These are phyloP conservation scores for Steinernema feltiae DNA, from an alignment of 1,140 invertebrate species.

Conservation along the genomic window DNA sequence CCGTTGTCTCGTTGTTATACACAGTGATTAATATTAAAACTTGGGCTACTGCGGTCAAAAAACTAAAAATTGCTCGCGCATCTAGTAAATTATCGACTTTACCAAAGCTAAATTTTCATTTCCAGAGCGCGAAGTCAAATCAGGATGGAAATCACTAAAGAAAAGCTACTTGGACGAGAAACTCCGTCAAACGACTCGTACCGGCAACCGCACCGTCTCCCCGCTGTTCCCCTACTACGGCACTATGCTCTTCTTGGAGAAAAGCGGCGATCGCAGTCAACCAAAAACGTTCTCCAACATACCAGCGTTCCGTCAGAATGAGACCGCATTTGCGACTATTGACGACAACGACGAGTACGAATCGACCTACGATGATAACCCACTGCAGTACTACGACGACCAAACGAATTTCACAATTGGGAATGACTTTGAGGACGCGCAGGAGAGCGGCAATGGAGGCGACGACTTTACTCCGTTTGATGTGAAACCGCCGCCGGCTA, in stretches of 20 bases:
- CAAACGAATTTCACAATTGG: too few relatives aligned
- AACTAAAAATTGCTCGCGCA: too few relatives aligned
- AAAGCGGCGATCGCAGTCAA: neutral
- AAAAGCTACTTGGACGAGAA: constrained; percentile 2
- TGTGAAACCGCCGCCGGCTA: neutral
- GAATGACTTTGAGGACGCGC: too few relatives aligned
- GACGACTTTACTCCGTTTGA: neutral
- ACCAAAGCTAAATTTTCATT: neutral
- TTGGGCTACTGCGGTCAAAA: too few relatives aligned
- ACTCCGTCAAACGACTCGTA: neutral
- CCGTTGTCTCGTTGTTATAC: too few relatives aligned
- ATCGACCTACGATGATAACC: too few relatives aligned
- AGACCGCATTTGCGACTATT: neutral
- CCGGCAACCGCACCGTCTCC: neutral
- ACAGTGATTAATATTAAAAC: too few relatives aligned
- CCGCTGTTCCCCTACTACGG: neutral
- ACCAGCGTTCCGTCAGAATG: neutral
- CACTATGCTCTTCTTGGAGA: neutral
- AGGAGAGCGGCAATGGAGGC: neutral
- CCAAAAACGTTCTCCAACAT: neutral
- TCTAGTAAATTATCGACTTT: too few relatives aligned
- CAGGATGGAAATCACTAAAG: constrained; percentile 1
- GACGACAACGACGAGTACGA: neutral
- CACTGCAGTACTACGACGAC: too few relatives aligned
- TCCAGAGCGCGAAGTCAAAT: neutral